Evolutionary conservation across 2,797 vertebrate genomes (phyloP), one percentile per base, ranked within the genome.

Genomic region (Emydoidea blandingii): DNA sequence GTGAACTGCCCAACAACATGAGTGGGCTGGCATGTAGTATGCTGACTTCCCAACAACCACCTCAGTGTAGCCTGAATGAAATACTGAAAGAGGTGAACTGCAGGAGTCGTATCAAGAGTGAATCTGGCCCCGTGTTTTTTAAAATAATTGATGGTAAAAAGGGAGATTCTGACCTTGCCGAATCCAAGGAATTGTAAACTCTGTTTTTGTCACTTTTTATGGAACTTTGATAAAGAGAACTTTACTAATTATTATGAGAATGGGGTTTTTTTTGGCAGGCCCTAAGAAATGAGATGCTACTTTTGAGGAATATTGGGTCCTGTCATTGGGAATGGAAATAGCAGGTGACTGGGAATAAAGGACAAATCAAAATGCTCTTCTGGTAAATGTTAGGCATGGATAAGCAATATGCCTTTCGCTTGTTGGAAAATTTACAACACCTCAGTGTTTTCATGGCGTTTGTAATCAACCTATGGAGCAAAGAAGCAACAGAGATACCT

Each of bases 401-500:
- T 85, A 93, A 91, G 85, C 4, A 1, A 21, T 85, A 29, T 49
- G 57, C 72, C 95, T 86, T 88, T 81, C 85, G 12, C 23, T 80
- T 87, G n/a, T 91, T 93, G 1, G 2, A 94, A 94, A 96, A 97
- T 96, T 96, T 97, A 96, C 86, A 96, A n/a, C 86, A 91, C 47
- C 80, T 88, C 81, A 92, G 91, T 94, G 87, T 88, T 96, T 96
- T 96, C 91, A 82, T 93, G 95, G 94, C 93, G 83, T 94, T 57
- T 92, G 86, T 94, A 96, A 96, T 96, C 97, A 96, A 96, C 93
- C 92, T 96, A 83, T 89, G 87, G 93, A 94, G 86, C 91, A 94
- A 94, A 93, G 85, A 96, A 94, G 95, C 94, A 94, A 95, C 93
- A 97, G 96, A 96, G 96, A 95, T 94, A 93, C 92, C 96, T 96